Percentiles rank a stretch among this genome's conserved stretches.
Evolutionary conservation across 2,113 vertebrate species (phyloP).

Genomic region (Pycnonotus jocosus): DNA sequence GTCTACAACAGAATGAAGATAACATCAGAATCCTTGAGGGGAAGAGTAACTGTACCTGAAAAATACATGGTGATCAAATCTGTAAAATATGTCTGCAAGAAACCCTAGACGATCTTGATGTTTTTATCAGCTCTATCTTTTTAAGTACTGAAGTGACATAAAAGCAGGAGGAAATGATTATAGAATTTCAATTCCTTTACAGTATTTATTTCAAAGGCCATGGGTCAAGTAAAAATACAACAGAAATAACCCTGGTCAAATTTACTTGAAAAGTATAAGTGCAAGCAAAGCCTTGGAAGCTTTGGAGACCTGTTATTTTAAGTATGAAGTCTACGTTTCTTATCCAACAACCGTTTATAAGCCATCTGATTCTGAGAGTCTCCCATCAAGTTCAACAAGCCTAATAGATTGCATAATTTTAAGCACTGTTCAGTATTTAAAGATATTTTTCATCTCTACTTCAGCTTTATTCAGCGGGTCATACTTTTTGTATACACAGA

Average conservation of each 20-base stretch:
- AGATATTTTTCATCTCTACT: background rate
- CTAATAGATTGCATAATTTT: background rate
- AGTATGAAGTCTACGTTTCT: background rate
- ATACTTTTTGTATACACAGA: background rate
- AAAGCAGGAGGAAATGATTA: slow-evolving; percentile 27
- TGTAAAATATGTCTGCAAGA: slow-evolving; percentile 36
- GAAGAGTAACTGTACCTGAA: slow-evolving; percentile 39
- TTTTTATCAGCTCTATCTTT: slow-evolving; percentile 49
- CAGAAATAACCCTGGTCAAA: background rate
- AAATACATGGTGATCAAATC: slow-evolving; percentile 33
- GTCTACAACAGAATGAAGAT: slow-evolving; percentile 26
- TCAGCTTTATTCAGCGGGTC: background rate
- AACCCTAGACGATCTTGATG: slow-evolving; percentile 10
- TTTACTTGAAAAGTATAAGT: background rate
- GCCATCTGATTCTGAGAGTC: background rate
- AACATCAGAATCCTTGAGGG: slow-evolving; percentile 28
- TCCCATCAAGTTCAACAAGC: background rate
- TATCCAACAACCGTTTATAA: background rate
- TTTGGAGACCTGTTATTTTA: background rate
- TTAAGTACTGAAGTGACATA: background rate
- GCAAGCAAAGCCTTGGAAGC: background rate
- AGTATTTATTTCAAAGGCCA: slow-evolving; percentile 7
- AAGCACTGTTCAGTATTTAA: background rate
- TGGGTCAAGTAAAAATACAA: background rate
- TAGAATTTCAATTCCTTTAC: background rate